Conservation (phyloP, 1,140 invertebrate species). For the Alviniconcha marisindica region DNA sequence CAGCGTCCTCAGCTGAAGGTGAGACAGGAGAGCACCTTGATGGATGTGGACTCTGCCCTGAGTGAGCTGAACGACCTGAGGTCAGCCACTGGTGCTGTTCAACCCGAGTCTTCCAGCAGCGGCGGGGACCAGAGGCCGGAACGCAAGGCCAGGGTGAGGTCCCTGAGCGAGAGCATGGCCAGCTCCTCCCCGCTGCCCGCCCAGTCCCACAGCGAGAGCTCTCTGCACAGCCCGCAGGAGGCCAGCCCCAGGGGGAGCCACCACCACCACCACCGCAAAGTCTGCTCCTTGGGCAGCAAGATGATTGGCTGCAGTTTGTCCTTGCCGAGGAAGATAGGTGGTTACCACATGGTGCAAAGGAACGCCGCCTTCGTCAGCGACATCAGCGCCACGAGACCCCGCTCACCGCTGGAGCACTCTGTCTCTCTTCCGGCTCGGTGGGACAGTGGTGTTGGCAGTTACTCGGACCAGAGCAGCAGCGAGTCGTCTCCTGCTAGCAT, state of each 20-base stretch:
- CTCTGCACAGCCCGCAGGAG: background rate
- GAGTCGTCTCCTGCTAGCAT: background rate
- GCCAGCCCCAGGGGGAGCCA: background rate
- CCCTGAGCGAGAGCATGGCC: constrained; percentile 55
- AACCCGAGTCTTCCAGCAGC: background rate
- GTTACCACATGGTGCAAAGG: constrained; percentile 66
- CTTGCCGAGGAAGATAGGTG: constrained; percentile 9
- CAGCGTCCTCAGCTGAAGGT: background rate
- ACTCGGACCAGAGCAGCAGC: constrained; percentile 1
- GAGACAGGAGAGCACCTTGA: constrained; percentile 18
- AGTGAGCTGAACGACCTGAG: constrained; percentile 70
- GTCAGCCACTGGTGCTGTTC: constrained; percentile 58
- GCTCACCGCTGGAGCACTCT: background rate
- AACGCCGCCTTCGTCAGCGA: constrained; percentile 66
- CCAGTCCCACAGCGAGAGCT: constrained; percentile 20
- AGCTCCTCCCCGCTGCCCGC: constrained; percentile 42
- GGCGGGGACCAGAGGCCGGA: background rate
- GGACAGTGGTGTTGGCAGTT: constrained; percentile 21
- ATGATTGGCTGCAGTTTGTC: constrained; percentile 1
- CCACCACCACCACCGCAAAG: background rate
- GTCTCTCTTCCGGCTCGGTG: background rate
- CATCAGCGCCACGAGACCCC: constrained; percentile 46
- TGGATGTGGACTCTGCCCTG: constrained; percentile 69
- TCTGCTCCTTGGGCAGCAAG: background rate
- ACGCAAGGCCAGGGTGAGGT: constrained; percentile 57